Percentiles rank a stretch among this genome's conserved stretches.
Conservation (phyloP, 2,797 vertebrate species). For the Xerus rutilus region DNA sequence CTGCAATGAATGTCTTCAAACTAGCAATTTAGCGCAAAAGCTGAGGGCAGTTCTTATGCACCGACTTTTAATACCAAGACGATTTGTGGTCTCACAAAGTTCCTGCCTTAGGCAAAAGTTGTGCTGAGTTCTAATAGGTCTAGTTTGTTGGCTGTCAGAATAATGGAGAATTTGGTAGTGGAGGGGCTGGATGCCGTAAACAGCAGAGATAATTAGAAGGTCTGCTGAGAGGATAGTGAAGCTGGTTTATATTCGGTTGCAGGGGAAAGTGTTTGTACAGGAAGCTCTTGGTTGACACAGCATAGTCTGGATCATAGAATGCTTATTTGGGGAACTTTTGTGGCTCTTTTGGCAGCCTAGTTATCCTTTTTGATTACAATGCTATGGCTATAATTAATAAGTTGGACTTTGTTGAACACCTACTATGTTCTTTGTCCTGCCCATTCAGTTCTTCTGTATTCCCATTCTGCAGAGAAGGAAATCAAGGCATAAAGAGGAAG, state of each 20-base stretch:
- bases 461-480: not conserved
- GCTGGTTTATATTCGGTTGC: conserved; percentile 80
- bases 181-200: conserved; percentile 92
- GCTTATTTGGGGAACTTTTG: conserved; percentile 58
- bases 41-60: conserved; percentile 92
- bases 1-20: conserved; percentile 90
- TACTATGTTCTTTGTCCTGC: not conserved
- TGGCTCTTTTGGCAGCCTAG: not conserved
- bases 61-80: conserved; percentile 93
- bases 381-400: not conserved
- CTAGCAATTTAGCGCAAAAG: conserved; percentile 91
- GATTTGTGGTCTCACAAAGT: conserved; percentile 92
- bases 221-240: conserved; percentile 90
- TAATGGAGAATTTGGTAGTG: conserved; percentile 95
- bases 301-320: not conserved
- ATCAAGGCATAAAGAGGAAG: not conserved
- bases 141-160: conserved; percentile 95
- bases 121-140: conserved; percentile 92
- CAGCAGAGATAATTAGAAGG: conserved; percentile 96
- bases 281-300: conserved; percentile 63
- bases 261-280: conserved; percentile 79
- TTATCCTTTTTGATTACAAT: not conserved
- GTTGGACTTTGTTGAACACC: not conserved
- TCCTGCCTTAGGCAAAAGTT: conserved; percentile 91
- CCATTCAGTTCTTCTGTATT: not conserved